phyloP scores from a whole-genome alignment of 2,888 invertebrate species.

The Ferdinandea cuprea region DNA sequence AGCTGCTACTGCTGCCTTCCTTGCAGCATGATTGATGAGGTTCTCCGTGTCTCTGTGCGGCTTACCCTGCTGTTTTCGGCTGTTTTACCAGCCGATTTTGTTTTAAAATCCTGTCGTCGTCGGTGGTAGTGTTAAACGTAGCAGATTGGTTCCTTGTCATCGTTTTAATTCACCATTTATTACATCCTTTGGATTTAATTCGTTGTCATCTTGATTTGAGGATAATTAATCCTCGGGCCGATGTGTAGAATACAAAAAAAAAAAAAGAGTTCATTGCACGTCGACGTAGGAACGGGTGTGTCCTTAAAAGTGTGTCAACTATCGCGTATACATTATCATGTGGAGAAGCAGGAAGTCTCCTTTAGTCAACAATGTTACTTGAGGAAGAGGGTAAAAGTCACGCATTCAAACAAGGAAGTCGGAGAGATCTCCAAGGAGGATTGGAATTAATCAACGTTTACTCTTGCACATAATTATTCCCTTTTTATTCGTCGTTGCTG shows the following conservation, averaged over 20 bases:
- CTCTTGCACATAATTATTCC: slow-evolving; percentile 64
- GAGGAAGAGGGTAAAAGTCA: slow-evolving; percentile 44
- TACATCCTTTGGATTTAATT: slow-evolving; percentile 66
- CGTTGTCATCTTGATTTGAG: slow-evolving; percentile 70
- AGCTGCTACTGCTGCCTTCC: slow-evolving; percentile 63
- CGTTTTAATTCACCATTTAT: slow-evolving; percentile 73
- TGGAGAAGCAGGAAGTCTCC: slow-evolving; percentile 61
- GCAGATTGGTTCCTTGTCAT: slow-evolving; percentile 73
- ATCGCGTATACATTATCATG: slow-evolving; percentile 32
- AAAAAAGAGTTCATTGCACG: slow-evolving; percentile 52
- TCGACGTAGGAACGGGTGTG: not conserved
- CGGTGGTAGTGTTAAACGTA: slow-evolving; percentile 64
- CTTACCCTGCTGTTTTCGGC: slow-evolving; percentile 54
- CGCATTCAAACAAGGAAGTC: slow-evolving; percentile 67
- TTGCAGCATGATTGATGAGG: slow-evolving; percentile 73
- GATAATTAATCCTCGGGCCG: slow-evolving; percentile 66
- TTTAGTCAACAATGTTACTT: slow-evolving; percentile 66
- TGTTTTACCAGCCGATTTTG: slow-evolving; percentile 46
- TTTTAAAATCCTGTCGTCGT: slow-evolving; percentile 15
- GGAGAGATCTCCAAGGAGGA: slow-evolving; percentile 35
- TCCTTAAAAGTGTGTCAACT: slow-evolving; percentile 13
- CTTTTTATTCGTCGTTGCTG: no score
- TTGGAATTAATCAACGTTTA: slow-evolving; percentile 71
- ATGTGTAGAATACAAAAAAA: not conserved
- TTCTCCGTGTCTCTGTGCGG: slow-evolving; percentile 46